Base-by-base conservation (phyloP, 64 coral and sea anemone genomes). In the Pocillopora damicornis region DNA sequence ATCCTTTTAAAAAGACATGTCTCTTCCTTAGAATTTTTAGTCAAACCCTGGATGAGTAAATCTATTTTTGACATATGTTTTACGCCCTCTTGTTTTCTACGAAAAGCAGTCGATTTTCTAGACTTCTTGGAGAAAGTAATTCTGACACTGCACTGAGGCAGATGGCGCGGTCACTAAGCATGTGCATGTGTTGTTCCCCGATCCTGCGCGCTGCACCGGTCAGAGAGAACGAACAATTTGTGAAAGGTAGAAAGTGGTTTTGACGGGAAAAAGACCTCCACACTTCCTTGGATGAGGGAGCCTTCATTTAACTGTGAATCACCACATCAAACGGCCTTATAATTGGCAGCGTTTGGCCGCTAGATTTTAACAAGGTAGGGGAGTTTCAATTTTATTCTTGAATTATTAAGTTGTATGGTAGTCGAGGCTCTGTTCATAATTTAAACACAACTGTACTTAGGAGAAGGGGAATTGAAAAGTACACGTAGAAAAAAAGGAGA, bases 321-420 rank as follows among this genome's bases (percentile, higher is more conserved):
- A 20, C 81, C 45, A 69, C 67, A 36, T 84, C 7, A 58, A 34
- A 87, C 61, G 17, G 68, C 63, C 13, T 30, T 61, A 56, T 15
- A 45, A 64, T 22, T 65, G 61, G 75, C 69, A 61, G 22, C 60
- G 65, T 81, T 73, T 89, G 67, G 87, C 22, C 84, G 76, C 61
- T 93, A 76, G 84, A 96, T 74, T 90, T 84, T 75, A 72, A 65
- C 76, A 96, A 96, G 94, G 94, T 96, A 90, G 74, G 89, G 62
- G 69, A 87, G 79, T 96, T 96, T 93, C 81, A 80, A 96, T 90
- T 96, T 96, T 96, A 96, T 96, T 87, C 91, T 96, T 96, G 91
- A 96, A 96, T 96, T 90, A 96, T 96, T 96, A 88, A 96, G 94
- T 96, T 90, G 91, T 90, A 93, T 90, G 91, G 94, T 93, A 87